phyloP scores from a whole-genome alignment of 2,113 vertebrate genomes.

The Nanorana parkeri region DNA sequence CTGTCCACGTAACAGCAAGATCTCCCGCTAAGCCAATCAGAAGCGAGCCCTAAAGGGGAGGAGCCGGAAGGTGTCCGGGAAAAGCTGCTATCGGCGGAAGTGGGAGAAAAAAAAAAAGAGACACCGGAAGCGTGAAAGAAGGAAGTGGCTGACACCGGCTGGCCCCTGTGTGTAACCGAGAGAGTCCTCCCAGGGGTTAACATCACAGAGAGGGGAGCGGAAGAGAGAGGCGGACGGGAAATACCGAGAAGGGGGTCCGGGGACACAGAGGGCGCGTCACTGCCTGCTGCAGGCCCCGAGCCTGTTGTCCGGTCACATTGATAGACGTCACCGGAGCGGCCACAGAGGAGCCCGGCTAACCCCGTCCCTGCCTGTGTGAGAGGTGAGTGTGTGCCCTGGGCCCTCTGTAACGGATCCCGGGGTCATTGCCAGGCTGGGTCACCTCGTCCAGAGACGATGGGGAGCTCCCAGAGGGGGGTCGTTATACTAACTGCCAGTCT shows the following conservation, averaged over 20 bases:
- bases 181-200: neutral
- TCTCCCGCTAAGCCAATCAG: neutral
- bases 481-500: too few relatives aligned
- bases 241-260: neutral
- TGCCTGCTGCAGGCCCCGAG: neutral
- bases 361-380: conserved; percentile 8
- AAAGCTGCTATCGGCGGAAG: conserved; percentile 31
- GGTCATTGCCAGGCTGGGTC: neutral
- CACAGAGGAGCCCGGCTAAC: neutral
- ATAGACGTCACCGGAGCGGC: neutral
- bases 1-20: neutral
- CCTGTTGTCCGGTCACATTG: conserved; percentile 13
- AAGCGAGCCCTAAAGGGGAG: neutral
- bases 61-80: neutral
- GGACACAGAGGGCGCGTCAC: neutral
- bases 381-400: neutral
- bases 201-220: too few relatives aligned
- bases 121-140: conserved; percentile 48
- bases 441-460: too few relatives aligned
- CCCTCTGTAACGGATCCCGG: neutral
- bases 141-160: conserved; percentile 54
- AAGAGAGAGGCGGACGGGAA: neutral
- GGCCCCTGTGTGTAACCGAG: neutral
- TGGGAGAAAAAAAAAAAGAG: neutral
- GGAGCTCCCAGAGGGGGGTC: too few relatives aligned